phyloP scores from a whole-genome alignment of 2,797 vertebrate genomes.

The Presbytis comata region DNA sequence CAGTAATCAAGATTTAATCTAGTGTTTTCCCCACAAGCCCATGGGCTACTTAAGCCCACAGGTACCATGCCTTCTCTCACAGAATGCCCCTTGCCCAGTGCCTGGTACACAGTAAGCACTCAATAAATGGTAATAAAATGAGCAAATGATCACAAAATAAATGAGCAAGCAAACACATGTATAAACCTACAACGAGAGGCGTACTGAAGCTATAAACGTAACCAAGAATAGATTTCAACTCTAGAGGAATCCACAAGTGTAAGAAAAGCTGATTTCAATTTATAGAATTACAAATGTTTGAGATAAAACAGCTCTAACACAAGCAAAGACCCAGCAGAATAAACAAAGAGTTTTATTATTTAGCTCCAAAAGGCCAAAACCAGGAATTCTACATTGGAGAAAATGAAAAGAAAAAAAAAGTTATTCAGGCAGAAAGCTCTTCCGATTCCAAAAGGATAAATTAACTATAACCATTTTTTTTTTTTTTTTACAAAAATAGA shows the following conservation, averaged over 20 bases:
- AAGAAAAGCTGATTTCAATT: neutral
- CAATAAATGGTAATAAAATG: neutral
- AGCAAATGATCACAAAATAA: neutral
- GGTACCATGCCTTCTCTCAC: neutral
- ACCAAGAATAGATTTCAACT: neutral
- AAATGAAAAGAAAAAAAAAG: neutral
- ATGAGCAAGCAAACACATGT: neutral
- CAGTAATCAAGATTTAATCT: neutral
- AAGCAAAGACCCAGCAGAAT: neutral
- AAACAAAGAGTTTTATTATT: conserved; percentile 27
- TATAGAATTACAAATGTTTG: neutral
- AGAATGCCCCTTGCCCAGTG: neutral
- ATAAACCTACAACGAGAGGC: neutral
- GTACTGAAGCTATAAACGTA: neutral
- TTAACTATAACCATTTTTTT: neutral
- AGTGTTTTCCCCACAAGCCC: neutral
- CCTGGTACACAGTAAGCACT: neutral
- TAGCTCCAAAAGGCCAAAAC: conserved; percentile 21
- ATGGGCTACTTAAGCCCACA: neutral
- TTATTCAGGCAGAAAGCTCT: neutral
- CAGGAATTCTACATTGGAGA: neutral
- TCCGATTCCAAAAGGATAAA: neutral
- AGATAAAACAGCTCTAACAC: neutral
- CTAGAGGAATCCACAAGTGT: neutral
- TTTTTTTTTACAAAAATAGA: neutral